Evolutionary conservation across 2,888 invertebrate species (phyloP), one percentile per base, ranked within the genome.

Genomic region (Heliconius aoede): DNA sequence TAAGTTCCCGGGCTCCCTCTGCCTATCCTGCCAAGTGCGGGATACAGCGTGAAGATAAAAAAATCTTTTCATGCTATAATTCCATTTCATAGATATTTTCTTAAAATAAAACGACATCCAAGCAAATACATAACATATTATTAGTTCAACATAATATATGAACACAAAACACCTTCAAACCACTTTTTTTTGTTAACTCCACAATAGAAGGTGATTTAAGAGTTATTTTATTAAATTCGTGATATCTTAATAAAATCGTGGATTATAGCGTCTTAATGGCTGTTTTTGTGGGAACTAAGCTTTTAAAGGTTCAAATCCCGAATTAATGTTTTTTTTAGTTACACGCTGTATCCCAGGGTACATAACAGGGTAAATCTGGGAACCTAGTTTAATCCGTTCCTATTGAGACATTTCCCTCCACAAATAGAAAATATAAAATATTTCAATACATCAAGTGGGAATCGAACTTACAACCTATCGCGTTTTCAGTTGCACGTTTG

Each of bases 221-320:
- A 61, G 11, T 26, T 28, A 36, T 72, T 72, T 61, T 72, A 72
- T 60, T 61, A 58, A 72, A 58, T 18, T 72, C 72, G 72, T 72
- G 72, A 72, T 72, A 72, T 72, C 60, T 72, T 60, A 72, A 72
- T 72, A 72, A 72, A 72, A 72, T 72, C 72, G 36, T 36, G 72
- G 72, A 72, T 72, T 60, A 72, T 36, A 32, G 24, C 24, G 15
- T 4, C 60, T 61, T 72, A 40, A 72, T 72, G 28, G 36, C 9
- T 36, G 26, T 26, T 36, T 24, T 65, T 65, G 65, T 65, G 65
- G 65, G 65, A 65, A 15, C 60, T 60, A 60, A 60, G 60, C 60
- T 55, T 55, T 60, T 26, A 11, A 24, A 15, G 60, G 60, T 60
- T 60, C 60, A 26, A 60, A 24, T 60, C 60, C 26, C 26, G 26